These are phyloP conservation scores for Porites lobata DNA, from an alignment of 92 coral and sea anemone species.

Conservation along the genomic window DNA sequence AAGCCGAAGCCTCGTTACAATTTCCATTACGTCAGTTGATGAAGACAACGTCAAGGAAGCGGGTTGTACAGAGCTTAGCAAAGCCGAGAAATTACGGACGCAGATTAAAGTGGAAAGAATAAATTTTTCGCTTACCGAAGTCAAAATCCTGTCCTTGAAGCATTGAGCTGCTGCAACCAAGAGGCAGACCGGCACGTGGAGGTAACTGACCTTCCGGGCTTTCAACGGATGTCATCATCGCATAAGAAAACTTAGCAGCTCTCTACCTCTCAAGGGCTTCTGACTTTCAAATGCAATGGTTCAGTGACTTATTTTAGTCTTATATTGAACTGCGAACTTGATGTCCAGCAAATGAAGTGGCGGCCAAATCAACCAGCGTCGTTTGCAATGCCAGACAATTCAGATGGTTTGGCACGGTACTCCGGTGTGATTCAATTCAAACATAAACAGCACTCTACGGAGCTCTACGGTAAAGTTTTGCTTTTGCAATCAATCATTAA, in stretches of 20 bases:
- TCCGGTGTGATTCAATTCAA: constrained; percentile 44
- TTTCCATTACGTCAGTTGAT: constrained; percentile 72
- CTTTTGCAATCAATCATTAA: constrained; percentile 90
- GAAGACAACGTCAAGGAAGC: constrained; percentile 37
- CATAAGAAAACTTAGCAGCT: constrained; percentile 53
- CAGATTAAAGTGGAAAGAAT: background rate
- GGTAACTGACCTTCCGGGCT: constrained; percentile 74
- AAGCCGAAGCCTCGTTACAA: constrained; percentile 50
- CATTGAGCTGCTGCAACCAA: constrained; percentile 59
- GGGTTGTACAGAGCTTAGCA: constrained; percentile 25
- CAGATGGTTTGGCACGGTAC: constrained; percentile 13
- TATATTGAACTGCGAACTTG: constrained; percentile 16
- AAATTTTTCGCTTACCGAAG: constrained; percentile 65
- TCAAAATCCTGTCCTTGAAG: constrained; percentile 80
- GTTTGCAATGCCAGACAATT: constrained; percentile 11
- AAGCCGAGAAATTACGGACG: constrained; percentile 15
- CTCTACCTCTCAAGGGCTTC: constrained; percentile 45
- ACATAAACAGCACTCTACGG: constrained; percentile 26
- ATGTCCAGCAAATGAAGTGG: constrained; percentile 53
- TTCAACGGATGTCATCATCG: constrained; percentile 74
- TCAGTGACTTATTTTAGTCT: constrained; percentile 1
- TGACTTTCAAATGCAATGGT: constrained; percentile 20
- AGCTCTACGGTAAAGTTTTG: constrained; percentile 58
- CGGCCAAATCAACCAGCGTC: constrained; percentile 20
- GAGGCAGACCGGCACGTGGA: constrained; percentile 75